Evolutionary conservation across 2,888 invertebrate species (phyloP), one percentile per base, ranked within the genome.

Genomic region (Calliphora vomitoria): DNA sequence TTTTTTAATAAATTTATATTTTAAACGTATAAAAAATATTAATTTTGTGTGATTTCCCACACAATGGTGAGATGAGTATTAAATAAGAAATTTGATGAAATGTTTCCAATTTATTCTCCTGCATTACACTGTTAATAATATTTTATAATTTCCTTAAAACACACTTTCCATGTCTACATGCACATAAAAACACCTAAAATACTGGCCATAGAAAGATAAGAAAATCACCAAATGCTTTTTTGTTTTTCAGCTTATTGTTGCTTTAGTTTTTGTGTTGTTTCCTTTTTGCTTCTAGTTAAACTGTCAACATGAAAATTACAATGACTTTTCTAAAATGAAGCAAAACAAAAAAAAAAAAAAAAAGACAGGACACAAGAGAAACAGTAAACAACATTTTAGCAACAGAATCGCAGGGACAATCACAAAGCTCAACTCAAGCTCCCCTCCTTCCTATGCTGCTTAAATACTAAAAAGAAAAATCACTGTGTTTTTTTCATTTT

Each of bases 301-400:
- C 75, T 75, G 85, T 85, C 85, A 85, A 75, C 85, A 81, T 71
- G 53, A 85, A 81, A 85, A 84, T 64, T 53, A 64, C 83, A 71
- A 74, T 81, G 80, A 81, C 20, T 55, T 62, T 69, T 10, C 35
- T 18, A 41, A 81, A 69, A 53, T 8, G 18, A 20, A 18, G 55
- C 35, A 25, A 25, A n/a, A n/a, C n/a, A n/a, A n/a, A n/a, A 60
- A 15, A 62, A 64, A n/a, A 35, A 41, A 8, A 8, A 38, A 53
- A 25, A 58, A 15, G 69, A 5, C 20, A 15, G 15, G 35, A 35
- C 50, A 20, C 11, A 18, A 64, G 55, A 62, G 15, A 25, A 69
- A 75, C 44, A 75, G 75, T 64, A 62, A 75, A 75, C 75, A 76
- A 55, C 15, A 55, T 71, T 76, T n/a, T 31, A 72, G 69, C 53